Evolutionary conservation across 2,888 invertebrate species (phyloP), one percentile per base, ranked within the genome.

Genomic region (Dusona sp.): DNA sequence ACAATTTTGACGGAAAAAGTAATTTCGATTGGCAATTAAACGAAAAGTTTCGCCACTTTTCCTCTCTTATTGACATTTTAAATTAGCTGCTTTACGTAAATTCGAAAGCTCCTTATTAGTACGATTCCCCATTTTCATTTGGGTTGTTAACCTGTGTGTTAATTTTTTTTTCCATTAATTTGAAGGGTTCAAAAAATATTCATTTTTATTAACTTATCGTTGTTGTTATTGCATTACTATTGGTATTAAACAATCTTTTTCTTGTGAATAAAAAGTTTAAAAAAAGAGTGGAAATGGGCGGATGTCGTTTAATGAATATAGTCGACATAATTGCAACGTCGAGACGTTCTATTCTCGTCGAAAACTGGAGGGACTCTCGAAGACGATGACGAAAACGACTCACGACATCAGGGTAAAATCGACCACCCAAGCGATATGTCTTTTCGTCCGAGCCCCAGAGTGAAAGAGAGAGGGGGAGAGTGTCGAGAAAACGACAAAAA

Each of bases 1-100:
- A 91, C 68, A 90, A 89, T 90, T 90, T 89, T 88, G 90, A 91
- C 87, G 89, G 89, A 92, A 91, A 88, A 89, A 91, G 61, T 61
- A 13, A 91, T 90, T 89, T 42, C 38, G 29, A 29, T 36, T 22
- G 57, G 51, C 64, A 82, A 82, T 75, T 75, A 75, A 82, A 75
- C 38, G 29, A 36, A 48, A 42, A 33, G n/a, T n/a, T 25, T 36
- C 7, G 22, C 29, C 29, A 29, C 61, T 61, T 61, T 29, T 29
- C 42, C 7, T 61, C 1, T 61, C 7, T 29, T 29, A 36, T 77
- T 51, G 51, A 22, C 77, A 36, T 65, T 65, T 25, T 22, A 48
- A 51, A 65, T 64, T 48, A 64, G 77, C n/a, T 48, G 25, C 19
- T 16, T 22, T 36, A 65, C 19, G 65, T 36, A 77, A 48, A 51